Base-by-base conservation (phyloP, 2,888 invertebrate species). In the Acholoe squamosa region DNA sequence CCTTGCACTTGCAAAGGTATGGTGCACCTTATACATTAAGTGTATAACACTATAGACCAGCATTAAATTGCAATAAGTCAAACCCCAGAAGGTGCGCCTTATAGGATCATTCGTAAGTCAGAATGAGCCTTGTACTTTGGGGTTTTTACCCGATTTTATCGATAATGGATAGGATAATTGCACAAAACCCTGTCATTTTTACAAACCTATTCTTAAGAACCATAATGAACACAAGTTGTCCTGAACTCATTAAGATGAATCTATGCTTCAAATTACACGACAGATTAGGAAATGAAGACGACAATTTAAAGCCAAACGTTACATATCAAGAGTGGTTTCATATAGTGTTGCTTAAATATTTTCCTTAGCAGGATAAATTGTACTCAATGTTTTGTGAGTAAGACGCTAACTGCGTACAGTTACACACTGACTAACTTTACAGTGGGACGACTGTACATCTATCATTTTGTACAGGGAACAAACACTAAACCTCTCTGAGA, bases 381-480 rank as follows among this genome's bases (percentile, higher is more conserved):
- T 43, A 7, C 61, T 61, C 3, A n/a, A 12, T 61, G 3, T 61
- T 14, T 14, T 61, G 25, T 71, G 25, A n/a, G n/a, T 28, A 71
- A 71, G 25, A 28, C 14, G 19, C 71, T 14, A 71, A 28, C 3
- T n/a, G 5, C 14, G 28, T 1, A 33, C 80, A 14, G n/a, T 34
- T 34, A 80, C 34, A 80, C 80, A 80, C 34, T 43, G 80, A 80
- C 80, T 80, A 33, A 80, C 31, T 80, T 19, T 80, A 80, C 80
- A 80, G n/a, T 80, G 80, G 80, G 80, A 80, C 80, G 22, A 34
- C 80, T 80, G 80, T 80, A 80, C 80, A 80, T 33, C 80, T 80
- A 80, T 33, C 34, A 43, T 43, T 80, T 80, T 80, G 80, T 80
- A 80, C 80, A 80, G 80, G 80, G 80, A 43, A 34, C 19, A 33